Base-by-base conservation (phyloP, 1,140 invertebrate species). In the Lordiphosa clarofinis region DNA sequence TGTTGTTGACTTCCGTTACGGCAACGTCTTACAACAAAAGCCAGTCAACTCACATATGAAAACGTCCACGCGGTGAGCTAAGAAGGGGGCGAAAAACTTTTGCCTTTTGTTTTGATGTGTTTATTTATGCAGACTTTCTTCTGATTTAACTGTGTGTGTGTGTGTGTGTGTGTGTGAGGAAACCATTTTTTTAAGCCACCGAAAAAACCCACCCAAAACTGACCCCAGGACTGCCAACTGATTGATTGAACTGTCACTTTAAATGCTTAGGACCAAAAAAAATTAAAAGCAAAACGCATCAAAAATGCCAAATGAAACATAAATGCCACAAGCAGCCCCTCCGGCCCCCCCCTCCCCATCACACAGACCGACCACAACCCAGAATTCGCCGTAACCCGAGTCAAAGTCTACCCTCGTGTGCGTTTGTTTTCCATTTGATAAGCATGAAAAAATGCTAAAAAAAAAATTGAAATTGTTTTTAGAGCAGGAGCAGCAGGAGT, bases 171-270 rank as follows among this genome's bases (percentile, higher is more conserved):
- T 58, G 38, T 31, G 15, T 15, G 15, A 3, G 15, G 3, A 15
- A 15, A 1, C 15, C 1, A 15, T n/a, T 15, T 36, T 12, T 35
- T 28, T 42, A 28, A 24, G 15, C 21, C 21, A 63, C 63, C 60
- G 52, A 63, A 63, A 15, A 15, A 21, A 21, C 2, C 21, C 44
- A 6, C 24, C 6, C 35, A 15, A 19, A 8, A 33, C 60, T 66
- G 24, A 28, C 21, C 21, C 21, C 21, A 4, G 21, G 52, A 69
- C 15, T 42, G 46, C 10, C 60, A 9, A 38, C 73, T 86, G 82
- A 86, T 86, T 86, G 82, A 86, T 86, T 86, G 82, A 87, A 86
- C 86, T 86, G 82, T 86, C 82, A 86, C 75, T 67, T 66, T 87
- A 73, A 84, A 76, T 63, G 72, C 50, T 67, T 38, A 28, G 55